Conservation (phyloP, 2,797 vertebrate genomes). For the Lagorchestes hirsutus region DNA sequence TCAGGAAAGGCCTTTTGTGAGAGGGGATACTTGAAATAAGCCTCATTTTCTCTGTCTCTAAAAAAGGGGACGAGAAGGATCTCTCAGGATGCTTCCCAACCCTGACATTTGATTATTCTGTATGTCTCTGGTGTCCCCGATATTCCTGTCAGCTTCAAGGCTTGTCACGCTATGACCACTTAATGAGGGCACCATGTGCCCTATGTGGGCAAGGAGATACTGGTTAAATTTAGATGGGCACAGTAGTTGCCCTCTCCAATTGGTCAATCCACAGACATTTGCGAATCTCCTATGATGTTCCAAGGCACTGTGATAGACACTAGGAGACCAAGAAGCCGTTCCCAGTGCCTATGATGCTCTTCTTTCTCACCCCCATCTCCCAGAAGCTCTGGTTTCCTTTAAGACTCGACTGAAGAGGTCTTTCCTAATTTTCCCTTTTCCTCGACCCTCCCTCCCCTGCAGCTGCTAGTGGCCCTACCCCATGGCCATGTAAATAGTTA, state of each 20-base stretch:
- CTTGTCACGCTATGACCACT: background rate
- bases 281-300: background rate
- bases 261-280: background rate
- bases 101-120: background rate
- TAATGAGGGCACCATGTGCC: background rate
- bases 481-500: background rate
- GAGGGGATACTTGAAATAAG: background rate
- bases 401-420: background rate
- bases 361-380: background rate
- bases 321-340: background rate
- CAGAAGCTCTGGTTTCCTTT: background rate
- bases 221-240: background rate
- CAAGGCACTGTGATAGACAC: background rate
- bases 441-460: background rate
- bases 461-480: background rate
- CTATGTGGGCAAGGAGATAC: background rate
- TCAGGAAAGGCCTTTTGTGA: background rate
- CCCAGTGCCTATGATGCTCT: background rate
- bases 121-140: background rate
- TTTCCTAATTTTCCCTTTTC: background rate
- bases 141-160: background rate
- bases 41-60: background rate
- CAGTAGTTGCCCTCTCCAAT: background rate
- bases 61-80: background rate
- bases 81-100: background rate